phyloP scores from a whole-genome alignment of 2,888 invertebrate species.

The Dendrolimus houi region DNA sequence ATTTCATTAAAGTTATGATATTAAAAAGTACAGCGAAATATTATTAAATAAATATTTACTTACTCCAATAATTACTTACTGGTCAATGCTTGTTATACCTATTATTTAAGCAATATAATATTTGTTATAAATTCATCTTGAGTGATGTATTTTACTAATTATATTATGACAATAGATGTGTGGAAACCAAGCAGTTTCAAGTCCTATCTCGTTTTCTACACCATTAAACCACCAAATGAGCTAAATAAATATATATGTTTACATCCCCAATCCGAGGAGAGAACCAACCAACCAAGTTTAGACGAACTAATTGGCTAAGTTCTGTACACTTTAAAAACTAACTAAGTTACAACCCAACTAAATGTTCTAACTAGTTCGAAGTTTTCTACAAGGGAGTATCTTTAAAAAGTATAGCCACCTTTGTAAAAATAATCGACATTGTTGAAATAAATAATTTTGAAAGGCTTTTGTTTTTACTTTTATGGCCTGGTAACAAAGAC shows the following conservation, averaged over 20 bases:
- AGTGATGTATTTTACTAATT: too few species aligned
- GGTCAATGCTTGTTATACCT: neutral
- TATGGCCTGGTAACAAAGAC: too few species aligned
- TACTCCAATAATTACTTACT: constrained; percentile 4
- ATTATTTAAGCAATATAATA: neutral
- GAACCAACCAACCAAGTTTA: constrained; percentile 31
- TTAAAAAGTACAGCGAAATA: too few species aligned
- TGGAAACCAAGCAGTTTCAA: too few species aligned
- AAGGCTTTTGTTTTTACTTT: neutral
- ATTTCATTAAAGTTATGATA: too few species aligned
- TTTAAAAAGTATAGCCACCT: too few species aligned
- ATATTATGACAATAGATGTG: too few species aligned
- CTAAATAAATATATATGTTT: neutral
- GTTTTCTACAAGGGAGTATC: constrained; percentile 4
- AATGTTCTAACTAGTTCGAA: constrained; percentile 25
- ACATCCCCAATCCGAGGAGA: constrained; percentile 23
- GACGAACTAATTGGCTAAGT: constrained; percentile 54
- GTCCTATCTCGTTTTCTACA: too few species aligned
- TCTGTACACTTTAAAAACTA: constrained; percentile 48
- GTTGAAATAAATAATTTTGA: constrained; percentile 3
- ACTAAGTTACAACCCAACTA: constrained; percentile 33
- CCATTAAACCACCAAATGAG: too few species aligned
- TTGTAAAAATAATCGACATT: too few species aligned
- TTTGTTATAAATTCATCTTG: neutral
- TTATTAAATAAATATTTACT: too few species aligned